phyloP scores from a whole-genome alignment of 2,888 invertebrate genomes.

The Drosophila borborema region DNA sequence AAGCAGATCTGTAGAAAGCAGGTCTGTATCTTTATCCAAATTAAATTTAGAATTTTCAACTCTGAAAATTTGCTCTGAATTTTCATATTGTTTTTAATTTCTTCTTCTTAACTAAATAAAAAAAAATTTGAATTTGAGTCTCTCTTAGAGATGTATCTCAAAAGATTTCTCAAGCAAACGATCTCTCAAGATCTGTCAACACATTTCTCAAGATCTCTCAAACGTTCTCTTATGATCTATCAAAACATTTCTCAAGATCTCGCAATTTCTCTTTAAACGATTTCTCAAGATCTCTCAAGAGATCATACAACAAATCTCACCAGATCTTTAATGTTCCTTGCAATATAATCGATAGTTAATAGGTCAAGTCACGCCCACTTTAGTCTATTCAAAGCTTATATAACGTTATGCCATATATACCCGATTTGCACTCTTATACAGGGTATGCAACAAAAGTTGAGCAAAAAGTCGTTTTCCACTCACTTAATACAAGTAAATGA shows the following conservation, averaged over 20 bases:
- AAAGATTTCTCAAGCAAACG: too few relatives aligned
- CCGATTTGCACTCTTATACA: not conserved
- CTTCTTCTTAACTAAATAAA: not conserved
- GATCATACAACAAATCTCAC: too few relatives aligned
- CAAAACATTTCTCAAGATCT: not conserved
- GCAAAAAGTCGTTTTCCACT: conserved; percentile 65
- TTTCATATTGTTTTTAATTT: not conserved
- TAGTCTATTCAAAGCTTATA: not conserved
- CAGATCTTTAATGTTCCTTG: too few relatives aligned
- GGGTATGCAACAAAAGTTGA: conserved; percentile 24
- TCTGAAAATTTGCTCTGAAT: too few relatives aligned
- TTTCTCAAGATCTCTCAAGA: not conserved
- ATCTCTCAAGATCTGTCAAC: too few relatives aligned
- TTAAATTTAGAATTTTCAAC: too few relatives aligned
- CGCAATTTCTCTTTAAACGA: not conserved
- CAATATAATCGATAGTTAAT: not conserved
- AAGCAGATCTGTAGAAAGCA: too few relatives aligned
- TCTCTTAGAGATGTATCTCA: too few relatives aligned
- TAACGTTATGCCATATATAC: not conserved
- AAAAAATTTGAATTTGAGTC: too few relatives aligned
- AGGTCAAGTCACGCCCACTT: not conserved
- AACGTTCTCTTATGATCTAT: too few relatives aligned
- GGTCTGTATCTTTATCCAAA: too few relatives aligned
- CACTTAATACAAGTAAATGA: conserved; percentile 66
- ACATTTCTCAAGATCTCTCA: too few relatives aligned